Conservation (phyloP, 2,797 vertebrate species). For the Trematomus bernacchii region DNA sequence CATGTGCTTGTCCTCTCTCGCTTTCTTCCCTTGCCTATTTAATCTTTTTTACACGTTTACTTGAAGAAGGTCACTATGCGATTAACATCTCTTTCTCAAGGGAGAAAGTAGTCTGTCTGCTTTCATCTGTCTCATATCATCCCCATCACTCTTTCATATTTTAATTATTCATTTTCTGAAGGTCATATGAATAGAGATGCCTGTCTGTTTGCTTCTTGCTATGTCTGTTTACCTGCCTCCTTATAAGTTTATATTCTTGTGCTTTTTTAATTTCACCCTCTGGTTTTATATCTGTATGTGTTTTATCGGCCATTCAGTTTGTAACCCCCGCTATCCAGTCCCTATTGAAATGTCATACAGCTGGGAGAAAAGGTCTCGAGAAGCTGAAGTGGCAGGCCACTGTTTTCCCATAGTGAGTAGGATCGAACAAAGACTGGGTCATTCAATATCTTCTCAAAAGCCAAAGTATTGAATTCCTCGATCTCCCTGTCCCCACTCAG, state of each 20-base stretch:
- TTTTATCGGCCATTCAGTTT: constrained; percentile 41
- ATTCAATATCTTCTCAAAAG: constrained; percentile 64
- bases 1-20: background rate
- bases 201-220: constrained; percentile 5
- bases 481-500: constrained; percentile 30
- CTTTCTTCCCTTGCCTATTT: background rate
- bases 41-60: constrained; percentile 25
- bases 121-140: constrained; percentile 36
- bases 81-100: constrained; percentile 45
- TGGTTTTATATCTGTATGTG: background rate
- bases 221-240: constrained; percentile 3
- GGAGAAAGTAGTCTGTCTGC: constrained; percentile 24
- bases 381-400: constrained; percentile 39
- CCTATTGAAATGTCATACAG: constrained; percentile 38
- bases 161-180: constrained; percentile 31
- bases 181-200: constrained; percentile 14
- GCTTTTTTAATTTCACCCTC: constrained; percentile 23
- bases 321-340: constrained; percentile 50
- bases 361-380: constrained; percentile 45
- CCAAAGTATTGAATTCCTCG: constrained; percentile 43
- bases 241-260: background rate
- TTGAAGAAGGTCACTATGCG: constrained; percentile 38
- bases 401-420: constrained; percentile 47
- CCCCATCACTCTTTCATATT: constrained; percentile 36
- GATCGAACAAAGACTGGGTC: constrained; percentile 56